A percentile compares a stretch with the other conserved stretches of the same genome.
phyloP scores from a whole-genome alignment of 2,888 invertebrate genomes.

The Spodoptera picta region DNA sequence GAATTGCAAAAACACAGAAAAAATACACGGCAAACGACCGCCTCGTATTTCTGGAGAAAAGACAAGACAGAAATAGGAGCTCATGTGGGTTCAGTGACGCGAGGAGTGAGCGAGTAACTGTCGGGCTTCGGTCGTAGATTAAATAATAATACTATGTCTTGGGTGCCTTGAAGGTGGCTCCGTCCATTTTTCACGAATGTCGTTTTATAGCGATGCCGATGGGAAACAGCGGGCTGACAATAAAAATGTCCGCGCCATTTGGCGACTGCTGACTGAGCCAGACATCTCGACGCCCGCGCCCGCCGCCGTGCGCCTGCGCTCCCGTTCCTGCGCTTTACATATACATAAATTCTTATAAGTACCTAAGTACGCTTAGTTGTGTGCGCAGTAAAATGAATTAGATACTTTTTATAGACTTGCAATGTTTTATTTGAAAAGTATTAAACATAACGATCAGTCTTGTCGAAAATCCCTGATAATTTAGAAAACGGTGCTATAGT shows the following conservation, averaged over 20 bases:
- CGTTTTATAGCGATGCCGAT: constrained; percentile 48
- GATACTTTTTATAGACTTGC: too few species aligned
- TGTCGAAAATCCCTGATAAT: constrained; percentile 14
- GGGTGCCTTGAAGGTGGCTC: constrained; percentile 42
- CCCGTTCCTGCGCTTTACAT: constrained; percentile 22
- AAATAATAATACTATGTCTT: constrained; percentile 48
- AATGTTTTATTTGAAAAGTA: not conserved
- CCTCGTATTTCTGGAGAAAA: constrained; percentile 78
- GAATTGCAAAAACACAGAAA: constrained; percentile 53
- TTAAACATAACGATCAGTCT: constrained; percentile 6
- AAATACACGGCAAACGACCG: constrained; percentile 56
- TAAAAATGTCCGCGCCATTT: constrained; percentile 58
- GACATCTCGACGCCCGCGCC: constrained; percentile 74
- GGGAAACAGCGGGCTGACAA: constrained; percentile 31
- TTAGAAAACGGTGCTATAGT: constrained; percentile 32
- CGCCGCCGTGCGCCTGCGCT: constrained; percentile 25
- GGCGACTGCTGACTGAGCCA: constrained; percentile 60
- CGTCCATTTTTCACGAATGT: constrained; percentile 37
- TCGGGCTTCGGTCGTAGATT: constrained; percentile 52
- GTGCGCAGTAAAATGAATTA: too few species aligned
- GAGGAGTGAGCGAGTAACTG: constrained; percentile 51
- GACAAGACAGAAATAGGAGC: constrained; percentile 80
- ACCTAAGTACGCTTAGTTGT: too few species aligned
- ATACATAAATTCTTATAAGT: constrained; percentile 21
- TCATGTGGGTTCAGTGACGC: constrained; percentile 74